Percentiles rank a stretch among this genome's conserved stretches.
Conservation (phyloP, 2,888 invertebrate species). For the Netelia fuscicornis region DNA sequence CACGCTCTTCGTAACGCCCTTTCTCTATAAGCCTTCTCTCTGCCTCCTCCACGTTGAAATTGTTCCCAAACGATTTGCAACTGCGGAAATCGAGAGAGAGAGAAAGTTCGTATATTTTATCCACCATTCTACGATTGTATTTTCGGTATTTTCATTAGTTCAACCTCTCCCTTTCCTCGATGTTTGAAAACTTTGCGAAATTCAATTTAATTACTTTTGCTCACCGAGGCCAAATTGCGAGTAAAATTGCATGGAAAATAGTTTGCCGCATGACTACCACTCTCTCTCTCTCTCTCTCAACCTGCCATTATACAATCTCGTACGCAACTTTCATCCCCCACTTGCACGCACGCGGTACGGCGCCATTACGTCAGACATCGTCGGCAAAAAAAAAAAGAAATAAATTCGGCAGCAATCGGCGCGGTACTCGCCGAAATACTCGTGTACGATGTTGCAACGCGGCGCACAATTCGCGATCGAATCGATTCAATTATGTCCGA, state of each 20-base stretch:
- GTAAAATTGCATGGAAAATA: constrained; percentile 13
- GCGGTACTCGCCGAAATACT: background rate
- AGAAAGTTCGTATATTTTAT: background rate
- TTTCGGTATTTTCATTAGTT: constrained; percentile 47
- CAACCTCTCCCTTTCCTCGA: background rate
- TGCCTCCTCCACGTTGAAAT: constrained; percentile 5
- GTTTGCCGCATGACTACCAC: too few species aligned
- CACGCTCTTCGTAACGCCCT: too few species aligned
- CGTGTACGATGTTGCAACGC: background rate
- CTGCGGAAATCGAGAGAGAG: background rate
- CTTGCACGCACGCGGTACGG: background rate
- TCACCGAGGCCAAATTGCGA: constrained; percentile 11
- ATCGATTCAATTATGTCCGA: constrained; percentile 41
- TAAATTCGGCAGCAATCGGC: background rate
- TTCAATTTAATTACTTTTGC: constrained; percentile 40
- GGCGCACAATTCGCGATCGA: constrained; percentile 13
- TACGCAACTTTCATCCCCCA: background rate
- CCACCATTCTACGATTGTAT: constrained; percentile 13
- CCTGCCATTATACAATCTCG: background rate
- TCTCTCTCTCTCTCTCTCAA: too few species aligned
- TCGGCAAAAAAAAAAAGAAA: background rate
- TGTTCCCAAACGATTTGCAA: constrained; percentile 4
- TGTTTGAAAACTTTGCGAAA: constrained; percentile 9
- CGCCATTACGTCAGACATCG: background rate
- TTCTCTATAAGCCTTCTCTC: too few species aligned